phyloP scores from a whole-genome alignment of 2,797 vertebrate genomes.

The Pangasius krempfi region DNA sequence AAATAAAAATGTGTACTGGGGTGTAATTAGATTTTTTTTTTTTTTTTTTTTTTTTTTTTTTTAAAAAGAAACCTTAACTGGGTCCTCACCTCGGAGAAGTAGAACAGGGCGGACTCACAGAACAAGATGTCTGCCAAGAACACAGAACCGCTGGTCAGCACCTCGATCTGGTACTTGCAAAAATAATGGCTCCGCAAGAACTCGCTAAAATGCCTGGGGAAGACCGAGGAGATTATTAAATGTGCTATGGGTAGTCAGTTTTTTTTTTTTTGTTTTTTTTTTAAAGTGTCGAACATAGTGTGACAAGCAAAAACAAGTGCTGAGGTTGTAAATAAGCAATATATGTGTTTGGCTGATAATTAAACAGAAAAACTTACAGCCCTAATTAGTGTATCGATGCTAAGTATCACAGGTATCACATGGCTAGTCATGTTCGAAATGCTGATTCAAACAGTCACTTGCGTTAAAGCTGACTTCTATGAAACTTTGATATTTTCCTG shows the following conservation, averaged over 20 bases:
- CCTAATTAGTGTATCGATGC: background rate
- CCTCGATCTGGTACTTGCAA: slow-evolving; percentile 99
- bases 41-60: too few species aligned
- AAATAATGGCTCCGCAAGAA: slow-evolving; percentile 97
- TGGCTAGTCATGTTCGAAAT: too few species aligned
- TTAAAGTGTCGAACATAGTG: background rate
- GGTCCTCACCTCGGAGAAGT: slow-evolving; percentile 93
- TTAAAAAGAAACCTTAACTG: background rate
- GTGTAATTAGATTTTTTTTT: background rate
- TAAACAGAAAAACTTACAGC: background rate
- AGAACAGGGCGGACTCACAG: slow-evolving; percentile 98
- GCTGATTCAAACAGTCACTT: background rate
- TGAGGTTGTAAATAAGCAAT: background rate
- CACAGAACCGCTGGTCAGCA: slow-evolving; percentile 97
- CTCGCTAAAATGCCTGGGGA: slow-evolving; percentile 93
- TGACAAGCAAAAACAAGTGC: background rate
- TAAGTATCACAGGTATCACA: background rate
- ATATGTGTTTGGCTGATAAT: background rate
- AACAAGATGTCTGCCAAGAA: slow-evolving; percentile 98
- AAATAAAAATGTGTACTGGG: background rate
- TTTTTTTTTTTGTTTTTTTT: background rate
- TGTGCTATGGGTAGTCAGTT: background rate
- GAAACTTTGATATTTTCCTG: background rate
- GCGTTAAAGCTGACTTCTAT: background rate
- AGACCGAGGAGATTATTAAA: slow-evolving; percentile 43